phyloP scores from a whole-genome alignment of 2,888 invertebrate species.

The Dasysyrphus albostriatus region DNA sequence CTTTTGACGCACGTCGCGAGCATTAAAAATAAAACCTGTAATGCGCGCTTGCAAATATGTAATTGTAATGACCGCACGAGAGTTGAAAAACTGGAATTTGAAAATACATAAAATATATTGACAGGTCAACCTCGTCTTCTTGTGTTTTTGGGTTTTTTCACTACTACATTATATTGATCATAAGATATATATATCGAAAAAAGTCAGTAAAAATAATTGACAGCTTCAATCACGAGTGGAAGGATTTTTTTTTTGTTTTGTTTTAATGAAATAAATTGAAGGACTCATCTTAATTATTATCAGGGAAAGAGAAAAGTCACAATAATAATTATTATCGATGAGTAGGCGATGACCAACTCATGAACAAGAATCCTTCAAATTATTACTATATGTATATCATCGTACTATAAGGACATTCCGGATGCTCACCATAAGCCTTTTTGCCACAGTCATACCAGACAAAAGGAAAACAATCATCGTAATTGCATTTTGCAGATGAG shows the following conservation, averaged over 20 bases:
- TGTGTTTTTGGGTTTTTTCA: constrained; percentile 15
- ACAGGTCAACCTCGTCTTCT: constrained; percentile 65
- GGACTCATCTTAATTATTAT: constrained; percentile 48
- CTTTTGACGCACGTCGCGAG: constrained; percentile 37
- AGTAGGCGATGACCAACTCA: constrained; percentile 2
- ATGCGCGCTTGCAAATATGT: constrained; percentile 14
- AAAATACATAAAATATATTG: constrained; percentile 39
- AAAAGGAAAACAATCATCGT: constrained; percentile 68
- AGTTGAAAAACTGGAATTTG: constrained; percentile 59
- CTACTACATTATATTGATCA: constrained; percentile 3
- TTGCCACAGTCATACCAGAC: constrained; percentile 24
- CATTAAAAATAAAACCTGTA: constrained; percentile 51
- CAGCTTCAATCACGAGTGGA: constrained; percentile 23
- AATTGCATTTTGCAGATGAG: constrained; percentile 73
- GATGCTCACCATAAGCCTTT: constrained; percentile 16
- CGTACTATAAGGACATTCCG: constrained; percentile 34
- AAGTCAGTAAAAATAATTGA: constrained; percentile 8
- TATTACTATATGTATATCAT: constrained; percentile 20
- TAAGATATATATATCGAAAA: constrained; percentile 10
- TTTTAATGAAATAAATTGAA: constrained; percentile 59
- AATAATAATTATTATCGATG: constrained; percentile 43
- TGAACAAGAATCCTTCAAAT: constrained; percentile 39
- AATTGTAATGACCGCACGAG: constrained; percentile 49
- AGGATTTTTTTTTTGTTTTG: not conserved
- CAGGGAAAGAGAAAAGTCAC: constrained; percentile 34